phyloP scores from a whole-genome alignment of 2,797 vertebrate genomes.

The Acropternis orthonyx region DNA sequence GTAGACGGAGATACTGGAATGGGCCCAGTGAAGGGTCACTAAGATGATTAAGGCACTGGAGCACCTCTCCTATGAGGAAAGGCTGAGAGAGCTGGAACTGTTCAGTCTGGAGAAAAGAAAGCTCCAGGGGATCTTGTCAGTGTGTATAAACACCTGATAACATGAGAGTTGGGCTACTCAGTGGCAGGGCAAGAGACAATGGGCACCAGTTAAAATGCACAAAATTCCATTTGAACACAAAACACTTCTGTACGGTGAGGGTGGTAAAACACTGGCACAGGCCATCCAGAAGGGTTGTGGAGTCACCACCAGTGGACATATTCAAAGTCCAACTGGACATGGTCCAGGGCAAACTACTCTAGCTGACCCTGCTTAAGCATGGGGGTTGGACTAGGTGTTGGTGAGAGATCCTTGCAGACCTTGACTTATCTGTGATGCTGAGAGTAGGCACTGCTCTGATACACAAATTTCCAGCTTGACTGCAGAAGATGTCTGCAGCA shows the following conservation, averaged over 20 bases:
- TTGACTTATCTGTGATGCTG: not conserved
- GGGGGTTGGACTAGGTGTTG: not conserved
- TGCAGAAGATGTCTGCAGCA: not conserved
- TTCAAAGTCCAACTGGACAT: not conserved
- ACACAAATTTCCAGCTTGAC: not conserved
- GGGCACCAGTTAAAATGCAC: not conserved
- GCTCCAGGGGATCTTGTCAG: not conserved
- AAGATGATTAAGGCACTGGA: not conserved
- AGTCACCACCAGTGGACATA: not conserved
- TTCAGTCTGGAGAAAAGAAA: not conserved
- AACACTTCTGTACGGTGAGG: not conserved
- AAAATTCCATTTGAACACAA: not conserved
- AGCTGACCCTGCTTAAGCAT: not conserved
- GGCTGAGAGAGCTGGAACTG: not conserved
- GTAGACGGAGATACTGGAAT: fast-evolving
- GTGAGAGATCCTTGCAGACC: not conserved
- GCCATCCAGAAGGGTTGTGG: not conserved
- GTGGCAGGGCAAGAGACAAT: not conserved
- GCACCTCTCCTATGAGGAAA: not conserved
- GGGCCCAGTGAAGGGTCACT: not conserved
- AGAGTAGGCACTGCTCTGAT: not conserved
- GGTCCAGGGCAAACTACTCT: not conserved
- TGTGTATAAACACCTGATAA: not conserved
- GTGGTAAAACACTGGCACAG: not conserved
- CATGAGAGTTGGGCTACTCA: not conserved